phyloP scores from a whole-genome alignment of 2,888 invertebrate genomes.

The Desoria tigrina region DNA sequence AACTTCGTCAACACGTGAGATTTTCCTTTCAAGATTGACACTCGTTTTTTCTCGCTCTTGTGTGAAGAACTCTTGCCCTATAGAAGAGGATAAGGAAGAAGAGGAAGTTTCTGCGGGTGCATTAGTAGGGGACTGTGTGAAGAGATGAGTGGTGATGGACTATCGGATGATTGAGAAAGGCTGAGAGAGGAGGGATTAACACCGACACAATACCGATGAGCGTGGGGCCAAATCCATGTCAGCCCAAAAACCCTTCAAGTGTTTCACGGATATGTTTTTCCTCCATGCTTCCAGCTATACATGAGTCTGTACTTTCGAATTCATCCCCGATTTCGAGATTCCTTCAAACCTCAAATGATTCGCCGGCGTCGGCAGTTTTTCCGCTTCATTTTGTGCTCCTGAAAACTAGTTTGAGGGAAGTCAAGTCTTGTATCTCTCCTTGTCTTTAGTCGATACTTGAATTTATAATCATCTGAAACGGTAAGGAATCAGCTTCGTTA shows the following conservation, averaged over 20 bases:
- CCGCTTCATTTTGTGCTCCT: too few relatives aligned
- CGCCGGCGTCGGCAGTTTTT: too few relatives aligned
- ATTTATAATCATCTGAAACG: not conserved
- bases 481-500: too few relatives aligned
- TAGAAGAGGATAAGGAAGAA: not conserved
- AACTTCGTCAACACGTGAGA: conserved; percentile 17
- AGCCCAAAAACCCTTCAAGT: conserved; percentile 1
- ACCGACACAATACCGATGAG: not conserved
- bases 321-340: not conserved
- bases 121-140: not conserved
- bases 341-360: too few relatives aligned
- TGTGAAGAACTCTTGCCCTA: too few relatives aligned
- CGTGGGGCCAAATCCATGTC: not conserved
- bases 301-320: conserved; percentile 3
- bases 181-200: too few relatives aligned
- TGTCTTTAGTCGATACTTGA: not conserved
- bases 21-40: conserved; percentile 7
- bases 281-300: conserved; percentile 6
- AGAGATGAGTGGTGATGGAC: conserved; percentile 10
- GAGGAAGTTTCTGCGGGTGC: not conserved
- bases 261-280: not conserved
- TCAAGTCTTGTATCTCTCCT: too few relatives aligned
- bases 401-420: too few relatives aligned
- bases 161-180: not conserved
- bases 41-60: not conserved